Conservation (phyloP, 2,888 invertebrate species). For the Agrenia bidenticulata region DNA sequence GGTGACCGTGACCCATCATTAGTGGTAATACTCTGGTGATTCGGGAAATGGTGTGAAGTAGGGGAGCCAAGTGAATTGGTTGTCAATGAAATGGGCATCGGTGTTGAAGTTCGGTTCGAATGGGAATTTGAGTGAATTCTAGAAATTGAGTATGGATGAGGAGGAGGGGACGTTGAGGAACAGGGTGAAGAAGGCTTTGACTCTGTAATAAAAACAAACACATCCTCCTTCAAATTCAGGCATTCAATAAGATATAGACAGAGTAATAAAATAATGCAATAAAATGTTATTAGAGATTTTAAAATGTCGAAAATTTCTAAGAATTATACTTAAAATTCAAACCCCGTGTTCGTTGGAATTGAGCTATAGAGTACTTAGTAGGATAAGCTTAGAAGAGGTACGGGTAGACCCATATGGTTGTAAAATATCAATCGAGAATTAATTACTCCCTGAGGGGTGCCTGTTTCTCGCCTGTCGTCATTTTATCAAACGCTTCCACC, state of each 20-base stretch:
- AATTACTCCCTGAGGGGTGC: conserved; percentile 55
- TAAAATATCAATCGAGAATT: conserved; percentile 56
- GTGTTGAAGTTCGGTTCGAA: conserved; percentile 43
- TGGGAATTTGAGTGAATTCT: conserved; percentile 48
- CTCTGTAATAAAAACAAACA: conserved; percentile 35
- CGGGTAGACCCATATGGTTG: conserved; percentile 37
- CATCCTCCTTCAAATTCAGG: conserved; percentile 17
- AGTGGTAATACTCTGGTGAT: conserved; percentile 35
- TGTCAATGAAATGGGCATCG: conserved; percentile 49
- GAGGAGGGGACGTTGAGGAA: conserved; percentile 48
- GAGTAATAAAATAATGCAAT: too few relatives aligned
- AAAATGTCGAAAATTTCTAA: too few relatives aligned
- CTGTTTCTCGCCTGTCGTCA: conserved; percentile 42
- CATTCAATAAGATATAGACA: too few relatives aligned
- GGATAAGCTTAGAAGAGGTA: conserved; percentile 11
- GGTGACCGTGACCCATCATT: conserved; percentile 51
- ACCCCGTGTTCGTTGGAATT: not conserved
- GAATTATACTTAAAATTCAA: conserved; percentile 1
- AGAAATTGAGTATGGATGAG: conserved; percentile 51
- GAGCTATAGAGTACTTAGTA: not conserved
- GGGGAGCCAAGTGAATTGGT: conserved; percentile 29
- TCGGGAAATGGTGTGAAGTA: conserved; percentile 39
- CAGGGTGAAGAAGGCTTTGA: conserved; percentile 51
- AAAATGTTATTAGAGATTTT: too few relatives aligned
- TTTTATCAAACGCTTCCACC: conserved; percentile 33